phyloP scores from a whole-genome alignment of 1,140 invertebrate genomes.

The Conopomorpha cramerella region DNA sequence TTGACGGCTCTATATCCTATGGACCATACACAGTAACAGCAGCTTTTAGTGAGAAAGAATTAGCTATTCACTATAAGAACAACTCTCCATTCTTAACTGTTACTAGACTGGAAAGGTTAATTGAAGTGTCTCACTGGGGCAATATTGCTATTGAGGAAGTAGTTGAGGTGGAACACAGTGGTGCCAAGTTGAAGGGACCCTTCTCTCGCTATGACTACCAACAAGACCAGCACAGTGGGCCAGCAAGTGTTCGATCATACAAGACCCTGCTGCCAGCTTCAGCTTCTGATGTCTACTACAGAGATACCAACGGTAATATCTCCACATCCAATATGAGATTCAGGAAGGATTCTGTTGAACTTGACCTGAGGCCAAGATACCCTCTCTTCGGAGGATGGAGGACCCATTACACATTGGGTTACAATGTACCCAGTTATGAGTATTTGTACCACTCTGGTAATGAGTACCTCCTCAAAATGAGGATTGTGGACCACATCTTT shows the following conservation, averaged over 20 bases:
- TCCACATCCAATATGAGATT: slow-evolving; percentile 93
- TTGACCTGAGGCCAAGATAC: slow-evolving; percentile 93
- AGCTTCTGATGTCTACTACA: slow-evolving; percentile 87
- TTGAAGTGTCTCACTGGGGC: slow-evolving; percentile 99
- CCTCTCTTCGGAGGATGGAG: slow-evolving; percentile 99
- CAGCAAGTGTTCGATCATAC: slow-evolving; percentile 89
- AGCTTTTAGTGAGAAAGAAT: slow-evolving; percentile 63
- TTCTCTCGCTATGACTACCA: slow-evolving; percentile 97
- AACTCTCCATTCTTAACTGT: slow-evolving; percentile 95
- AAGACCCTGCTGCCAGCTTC: slow-evolving; percentile 89
- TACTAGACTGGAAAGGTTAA: slow-evolving; percentile 79
- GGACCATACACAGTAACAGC: slow-evolving; percentile 83
- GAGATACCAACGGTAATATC: slow-evolving; percentile 99
- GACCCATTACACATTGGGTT: slow-evolving; percentile 95
- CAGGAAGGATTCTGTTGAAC: slow-evolving; percentile 89
- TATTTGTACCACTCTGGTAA: slow-evolving; percentile 86
- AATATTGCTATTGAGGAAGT: slow-evolving; percentile 97
- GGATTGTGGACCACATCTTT: slow-evolving; percentile 93
- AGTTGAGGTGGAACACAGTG: slow-evolving; percentile 89
- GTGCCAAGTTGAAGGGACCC: slow-evolving; percentile 91
- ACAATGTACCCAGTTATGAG: slow-evolving; percentile 97
- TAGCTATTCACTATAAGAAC: slow-evolving; percentile 94
- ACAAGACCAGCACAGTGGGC: slow-evolving; percentile 81
- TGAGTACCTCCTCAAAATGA: slow-evolving; percentile 87
- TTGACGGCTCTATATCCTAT: slow-evolving; percentile 81